Base-by-base conservation (phyloP, 2,888 invertebrate genomes). In the Melieria omissa region DNA sequence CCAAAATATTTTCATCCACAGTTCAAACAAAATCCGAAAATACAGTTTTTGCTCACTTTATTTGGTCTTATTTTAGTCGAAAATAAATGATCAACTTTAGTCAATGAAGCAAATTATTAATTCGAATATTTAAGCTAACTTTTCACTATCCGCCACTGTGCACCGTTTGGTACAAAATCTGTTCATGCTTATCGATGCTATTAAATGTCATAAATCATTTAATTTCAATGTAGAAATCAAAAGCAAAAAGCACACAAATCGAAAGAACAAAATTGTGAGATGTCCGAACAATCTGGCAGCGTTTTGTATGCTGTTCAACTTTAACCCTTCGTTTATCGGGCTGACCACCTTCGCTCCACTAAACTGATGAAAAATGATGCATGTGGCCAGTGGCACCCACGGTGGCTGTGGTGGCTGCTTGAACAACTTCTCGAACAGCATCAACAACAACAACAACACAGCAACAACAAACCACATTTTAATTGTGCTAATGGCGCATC, bases 301-400 rank as follows among this genome's bases (percentile, higher is more conserved):
- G 47, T 29, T 60, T 9, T n/a, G 49, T 67, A 60, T 44, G n/a
- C 44, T 65, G 52, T 62, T 60, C 62, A 54, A 44, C 67, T 67
- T 55, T 65, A 61, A 61, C 57, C 12, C 58, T 57, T 45, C 45
- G 45, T 52, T 44, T 41, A 41, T 29, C 49, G 42, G 12, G 9
- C 66, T 16, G 54, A 44, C 42, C 61, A 66, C 74, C 76, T 80
- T 81, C 81, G 82, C 81, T 78, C 78, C 79, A 81, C 80, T 78
- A 80, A 79, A 82, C 81, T 81, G 79, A 80, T 82, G 82, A 82
- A 83, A 82, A 82, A 82, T 83, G 82, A 82, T 79, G 75, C 75
- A 74, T 67, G 45, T 16, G 62, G 45, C 46, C 29, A 29, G 29
- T 29, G 29, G 29, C 29, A 29, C 3, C 3, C 3, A 29, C 29